Conservation (phyloP, 2,113 vertebrate species). For the Phoxinus phoxinus region DNA sequence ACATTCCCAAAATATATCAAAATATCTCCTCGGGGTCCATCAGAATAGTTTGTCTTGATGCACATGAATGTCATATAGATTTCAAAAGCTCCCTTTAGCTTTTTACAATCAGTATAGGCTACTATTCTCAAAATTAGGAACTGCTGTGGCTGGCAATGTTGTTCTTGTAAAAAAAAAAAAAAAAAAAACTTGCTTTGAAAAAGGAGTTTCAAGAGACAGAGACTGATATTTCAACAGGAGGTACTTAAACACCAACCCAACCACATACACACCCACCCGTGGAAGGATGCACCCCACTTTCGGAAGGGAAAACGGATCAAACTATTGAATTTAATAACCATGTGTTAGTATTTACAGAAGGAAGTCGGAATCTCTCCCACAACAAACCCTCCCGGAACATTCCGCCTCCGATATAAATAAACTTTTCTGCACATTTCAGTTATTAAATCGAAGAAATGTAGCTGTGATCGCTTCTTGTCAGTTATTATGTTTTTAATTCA, state of each 20-base stretch:
- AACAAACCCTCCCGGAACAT: not conserved
- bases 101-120: not conserved
- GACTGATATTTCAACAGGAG: not conserved
- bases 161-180: not conserved
- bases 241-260: slow-evolving; percentile 1
- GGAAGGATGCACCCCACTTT: slow-evolving; percentile 31
- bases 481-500: not conserved
- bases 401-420: not conserved
- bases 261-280: slow-evolving; percentile 32
- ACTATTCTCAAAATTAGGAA: slow-evolving; percentile 8
- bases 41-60: not conserved
- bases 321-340: slow-evolving; percentile 36
- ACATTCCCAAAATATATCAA: not conserved
- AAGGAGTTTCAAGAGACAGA: not conserved
- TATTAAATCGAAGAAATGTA: not conserved
- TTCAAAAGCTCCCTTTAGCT: not conserved
- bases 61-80: not conserved
- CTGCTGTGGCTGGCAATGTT: not conserved
- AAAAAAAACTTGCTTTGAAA: not conserved
- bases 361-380: slow-evolving; percentile 28
- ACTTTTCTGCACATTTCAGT: not conserved
- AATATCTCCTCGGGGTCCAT: not conserved
- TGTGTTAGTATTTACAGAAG: slow-evolving; percentile 13
- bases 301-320: slow-evolving; percentile 20
- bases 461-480: slow-evolving; percentile 11